Percentiles rank a stretch among this genome's conserved stretches.
phyloP scores from a whole-genome alignment of 2,113 vertebrate species.

The Neogobius melanostomus region DNA sequence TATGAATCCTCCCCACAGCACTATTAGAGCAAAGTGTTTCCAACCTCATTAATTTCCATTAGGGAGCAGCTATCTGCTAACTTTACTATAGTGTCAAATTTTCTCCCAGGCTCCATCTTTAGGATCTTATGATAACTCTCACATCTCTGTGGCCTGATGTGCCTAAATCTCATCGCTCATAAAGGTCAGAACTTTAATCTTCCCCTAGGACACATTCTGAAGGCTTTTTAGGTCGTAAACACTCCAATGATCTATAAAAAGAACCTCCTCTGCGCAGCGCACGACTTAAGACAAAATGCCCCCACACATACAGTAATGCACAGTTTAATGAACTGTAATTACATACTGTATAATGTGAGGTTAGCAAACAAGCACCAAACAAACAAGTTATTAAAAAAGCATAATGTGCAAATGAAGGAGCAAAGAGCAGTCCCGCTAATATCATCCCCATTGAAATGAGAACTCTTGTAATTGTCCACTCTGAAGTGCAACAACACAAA shows the following conservation, averaged over 20 bases:
- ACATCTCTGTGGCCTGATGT: slow-evolving; percentile 4
- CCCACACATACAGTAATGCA: background rate
- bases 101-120: slow-evolving; percentile 31
- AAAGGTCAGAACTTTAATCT: slow-evolving; percentile 16
- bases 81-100: slow-evolving; percentile 44
- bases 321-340: background rate
- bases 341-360: background rate
- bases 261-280: background rate
- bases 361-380: background rate
- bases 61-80: slow-evolving; percentile 45
- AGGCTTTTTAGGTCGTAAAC: background rate
- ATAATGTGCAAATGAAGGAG: too few relatives aligned
- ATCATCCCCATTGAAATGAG: too few relatives aligned
- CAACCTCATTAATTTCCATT: slow-evolving; percentile 69
- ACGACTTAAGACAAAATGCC: background rate
- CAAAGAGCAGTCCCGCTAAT: too few relatives aligned
- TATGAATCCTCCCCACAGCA: slow-evolving; percentile 59
- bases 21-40: slow-evolving; percentile 65
- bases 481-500: too few relatives aligned
- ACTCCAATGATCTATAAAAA: background rate
- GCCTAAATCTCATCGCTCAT: slow-evolving; percentile 12
- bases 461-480: too few relatives aligned
- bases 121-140: slow-evolving; percentile 27
- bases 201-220: background rate
- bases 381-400: too few relatives aligned